A percentile compares a stretch with the other conserved stretches of the same genome.
Conservation (phyloP, 2,113 vertebrate genomes). For the Etia nguti region DNA sequence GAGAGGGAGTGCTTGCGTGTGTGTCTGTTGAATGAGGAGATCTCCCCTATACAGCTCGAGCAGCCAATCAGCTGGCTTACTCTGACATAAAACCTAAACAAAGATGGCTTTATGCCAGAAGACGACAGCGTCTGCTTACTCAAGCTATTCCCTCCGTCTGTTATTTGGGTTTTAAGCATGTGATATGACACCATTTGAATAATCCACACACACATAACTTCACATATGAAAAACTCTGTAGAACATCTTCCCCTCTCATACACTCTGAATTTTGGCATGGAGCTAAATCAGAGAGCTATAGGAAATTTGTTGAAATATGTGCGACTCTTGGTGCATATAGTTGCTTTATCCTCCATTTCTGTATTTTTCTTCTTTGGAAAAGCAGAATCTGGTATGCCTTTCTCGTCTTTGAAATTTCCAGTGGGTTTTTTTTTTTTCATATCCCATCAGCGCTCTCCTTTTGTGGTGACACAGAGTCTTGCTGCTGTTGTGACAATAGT, state of each 20-base stretch:
- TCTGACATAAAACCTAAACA: conserved; percentile 7
- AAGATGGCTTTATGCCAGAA: conserved; percentile 22
- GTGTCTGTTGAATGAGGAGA: conserved; percentile 26
- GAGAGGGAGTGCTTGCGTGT: background rate
- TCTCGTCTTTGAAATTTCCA: background rate
- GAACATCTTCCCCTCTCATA: background rate
- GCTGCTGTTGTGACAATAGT: background rate
- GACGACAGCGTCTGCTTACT: background rate
- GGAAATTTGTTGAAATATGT: background rate
- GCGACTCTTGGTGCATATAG: background rate
- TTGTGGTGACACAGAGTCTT: background rate
- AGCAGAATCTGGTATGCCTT: background rate
- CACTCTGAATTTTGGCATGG: background rate
- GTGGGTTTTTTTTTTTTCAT: no score
- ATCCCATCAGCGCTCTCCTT: background rate
- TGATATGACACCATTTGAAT: background rate
- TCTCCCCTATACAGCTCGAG: conserved; percentile 21
- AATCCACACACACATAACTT: background rate
- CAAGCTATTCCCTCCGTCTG: background rate
- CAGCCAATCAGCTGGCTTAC: background rate
- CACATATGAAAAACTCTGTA: background rate
- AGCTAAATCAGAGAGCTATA: background rate
- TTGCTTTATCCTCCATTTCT: background rate
- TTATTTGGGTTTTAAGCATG: background rate
- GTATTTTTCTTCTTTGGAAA: background rate